Base-by-base conservation (phyloP, 2,113 vertebrate species). In the Anthoscopus minutus region DNA sequence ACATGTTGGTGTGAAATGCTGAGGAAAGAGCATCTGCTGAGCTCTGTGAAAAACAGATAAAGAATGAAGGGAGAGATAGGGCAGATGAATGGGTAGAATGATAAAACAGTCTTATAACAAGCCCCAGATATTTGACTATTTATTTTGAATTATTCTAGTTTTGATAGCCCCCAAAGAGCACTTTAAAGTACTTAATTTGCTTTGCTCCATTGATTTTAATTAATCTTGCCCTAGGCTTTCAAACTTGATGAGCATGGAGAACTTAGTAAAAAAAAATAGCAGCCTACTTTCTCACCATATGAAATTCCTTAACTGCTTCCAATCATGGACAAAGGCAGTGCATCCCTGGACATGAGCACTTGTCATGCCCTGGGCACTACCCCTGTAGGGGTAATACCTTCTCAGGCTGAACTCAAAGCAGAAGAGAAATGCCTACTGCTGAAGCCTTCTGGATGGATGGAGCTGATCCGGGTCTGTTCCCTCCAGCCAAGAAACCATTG, bases 171-270 rank as follows among this genome's bases (percentile, higher is more conserved):
- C 85, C 86, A 95, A 95, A 97, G 93, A 96, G 54, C 86, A 89
- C 54, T 95, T 96, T 84, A 85, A 96, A 97, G 92, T 86, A 72
- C 76, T 95, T 96, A 91, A 97, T 97, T 97, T 97, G 74, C 93
- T 96, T 93, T 95, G 95, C 94, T 97, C 88, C 96, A 93, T 91
- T 93, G 96, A 96, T 97, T 97, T 97, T 97, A 97, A 97, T 97
- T 97, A 97, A 95, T 97, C 88, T 96, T 95, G 95, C 96, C 84
- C 88, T 73, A 94, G 89, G 94, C 93, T 96, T 85, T 93, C 78
- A 94, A 95, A 92, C 27, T 92, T 93, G 89, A 95, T 86, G 81
- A 92, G 77, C 79, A 38, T 48, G 47, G 88, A 92, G 70, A 95
- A 95, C 86, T 89, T 91, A 25, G 14, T 61, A 37, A 47, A 28